phyloP scores from a whole-genome alignment of 2,888 invertebrate genomes.

The Uloborus plumipes region DNA sequence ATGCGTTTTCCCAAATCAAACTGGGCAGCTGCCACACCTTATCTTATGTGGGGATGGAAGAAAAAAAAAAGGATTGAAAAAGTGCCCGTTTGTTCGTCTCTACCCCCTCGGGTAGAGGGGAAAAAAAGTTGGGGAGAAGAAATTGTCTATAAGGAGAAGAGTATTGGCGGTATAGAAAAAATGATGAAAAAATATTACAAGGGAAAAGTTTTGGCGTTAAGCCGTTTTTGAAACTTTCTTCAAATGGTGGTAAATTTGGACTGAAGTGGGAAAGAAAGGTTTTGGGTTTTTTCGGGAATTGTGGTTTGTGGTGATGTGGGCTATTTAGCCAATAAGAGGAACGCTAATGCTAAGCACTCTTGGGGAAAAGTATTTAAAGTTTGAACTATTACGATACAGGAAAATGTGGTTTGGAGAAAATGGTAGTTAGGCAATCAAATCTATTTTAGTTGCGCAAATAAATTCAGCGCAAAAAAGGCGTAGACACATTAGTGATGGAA shows the following conservation, averaged over 20 bases:
- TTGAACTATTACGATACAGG: no score
- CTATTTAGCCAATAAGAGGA: conserved; percentile 15
- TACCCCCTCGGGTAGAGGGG: conserved; percentile 39
- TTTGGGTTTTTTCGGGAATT: no score
- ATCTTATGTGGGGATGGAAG: conserved; percentile 50
- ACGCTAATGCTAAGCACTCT: conserved; percentile 32
- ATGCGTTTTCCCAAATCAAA: conserved; percentile 62
- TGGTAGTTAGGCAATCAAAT: no score
- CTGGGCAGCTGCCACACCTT: conserved; percentile 59
- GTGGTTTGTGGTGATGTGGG: no score
- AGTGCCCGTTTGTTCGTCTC: conserved; percentile 22
- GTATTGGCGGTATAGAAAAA: conserved; percentile 13
- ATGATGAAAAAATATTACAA: conserved; percentile 1
- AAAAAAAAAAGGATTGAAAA: conserved; percentile 33
- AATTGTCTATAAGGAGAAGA: conserved; percentile 31
- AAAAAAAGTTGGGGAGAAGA: conserved; percentile 8
- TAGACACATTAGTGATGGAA: no score
- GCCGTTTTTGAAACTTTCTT: conserved; percentile 62
- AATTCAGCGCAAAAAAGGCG: no score
- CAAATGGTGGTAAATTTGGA: conserved; percentile 46
- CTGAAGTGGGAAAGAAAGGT: not conserved
- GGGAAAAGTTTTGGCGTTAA: conserved; percentile 27
- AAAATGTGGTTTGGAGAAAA: no score
- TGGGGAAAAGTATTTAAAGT: no score
- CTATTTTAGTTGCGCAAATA: no score